phyloP scores from a whole-genome alignment of 2,888 invertebrate genomes.

The Pristionchus exspectatus region DNA sequence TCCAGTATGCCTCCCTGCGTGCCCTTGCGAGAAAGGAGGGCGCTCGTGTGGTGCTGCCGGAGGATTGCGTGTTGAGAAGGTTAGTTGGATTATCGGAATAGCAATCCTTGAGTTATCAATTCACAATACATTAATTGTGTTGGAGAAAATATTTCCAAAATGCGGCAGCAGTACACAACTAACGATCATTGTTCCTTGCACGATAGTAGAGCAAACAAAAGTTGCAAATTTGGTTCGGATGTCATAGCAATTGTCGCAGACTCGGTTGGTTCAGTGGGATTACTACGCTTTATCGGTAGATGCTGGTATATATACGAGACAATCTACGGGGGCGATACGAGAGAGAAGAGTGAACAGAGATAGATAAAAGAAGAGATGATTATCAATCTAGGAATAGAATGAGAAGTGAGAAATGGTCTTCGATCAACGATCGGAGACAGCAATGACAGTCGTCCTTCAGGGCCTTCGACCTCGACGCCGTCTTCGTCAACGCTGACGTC shows the following conservation, averaged over 20 bases:
- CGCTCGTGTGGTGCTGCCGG: constrained; percentile 71
- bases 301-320: no score
- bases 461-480: constrained; percentile 61
- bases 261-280: no score
- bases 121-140: neutral
- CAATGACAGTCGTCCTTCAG: constrained; percentile 52
- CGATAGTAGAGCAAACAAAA: neutral
- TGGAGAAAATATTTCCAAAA: neutral
- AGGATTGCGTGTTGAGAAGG: constrained; percentile 59
- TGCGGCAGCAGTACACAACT: neutral
- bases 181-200: neutral
- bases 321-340: no score
- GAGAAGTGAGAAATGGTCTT: no score
- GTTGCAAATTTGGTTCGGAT: no score
- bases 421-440: no score
- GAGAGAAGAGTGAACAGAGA: no score
- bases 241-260: no score
- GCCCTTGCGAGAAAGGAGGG: constrained; percentile 63
- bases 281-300: no score
- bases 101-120: no score
- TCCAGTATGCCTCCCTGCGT: constrained; percentile 73
- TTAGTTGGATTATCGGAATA: neutral
- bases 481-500: constrained; percentile 49
- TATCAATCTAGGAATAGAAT: no score
- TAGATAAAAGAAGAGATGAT: no score